Evolutionary conservation across 2,797 vertebrate species (phyloP).

Genomic region (Gymnodraco acuticeps): DNA sequence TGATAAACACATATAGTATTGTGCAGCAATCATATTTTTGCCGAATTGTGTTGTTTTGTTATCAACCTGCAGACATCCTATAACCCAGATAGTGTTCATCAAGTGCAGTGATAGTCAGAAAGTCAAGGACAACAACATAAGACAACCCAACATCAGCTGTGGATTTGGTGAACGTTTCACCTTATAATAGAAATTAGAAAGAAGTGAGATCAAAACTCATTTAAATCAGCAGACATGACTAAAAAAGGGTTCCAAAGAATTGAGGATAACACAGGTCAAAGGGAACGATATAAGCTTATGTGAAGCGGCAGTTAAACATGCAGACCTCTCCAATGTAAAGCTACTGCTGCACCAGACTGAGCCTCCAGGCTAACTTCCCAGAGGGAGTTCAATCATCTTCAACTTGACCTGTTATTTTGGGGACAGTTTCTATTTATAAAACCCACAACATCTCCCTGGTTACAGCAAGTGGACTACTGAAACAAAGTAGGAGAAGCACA

Average conservation of each 20-base stretch:
- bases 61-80: background rate
- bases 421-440: constrained; percentile 77
- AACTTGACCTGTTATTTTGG: constrained; percentile 67
- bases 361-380: constrained; percentile 38
- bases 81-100: background rate
- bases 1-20: constrained; percentile 23
- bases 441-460: constrained; percentile 76
- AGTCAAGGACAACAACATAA: constrained; percentile 5
- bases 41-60: constrained; percentile 1
- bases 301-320: constrained; percentile 27
- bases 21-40: constrained; percentile 8
- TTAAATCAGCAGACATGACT: background rate
- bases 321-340: constrained; percentile 11
- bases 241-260: constrained; percentile 37
- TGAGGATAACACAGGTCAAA: constrained; percentile 19
- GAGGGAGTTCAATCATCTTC: constrained; percentile 52
- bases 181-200: background rate
- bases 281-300: constrained; percentile 24
- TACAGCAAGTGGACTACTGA: constrained; percentile 65
- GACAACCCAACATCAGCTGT: background rate
- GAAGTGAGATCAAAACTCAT: background rate
- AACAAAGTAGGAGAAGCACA: constrained; percentile 25
- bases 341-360: background rate
- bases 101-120: background rate
- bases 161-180: background rate